Base-by-base conservation (phyloP, 2,797 vertebrate species). In the Siniperca obscura region DNA sequence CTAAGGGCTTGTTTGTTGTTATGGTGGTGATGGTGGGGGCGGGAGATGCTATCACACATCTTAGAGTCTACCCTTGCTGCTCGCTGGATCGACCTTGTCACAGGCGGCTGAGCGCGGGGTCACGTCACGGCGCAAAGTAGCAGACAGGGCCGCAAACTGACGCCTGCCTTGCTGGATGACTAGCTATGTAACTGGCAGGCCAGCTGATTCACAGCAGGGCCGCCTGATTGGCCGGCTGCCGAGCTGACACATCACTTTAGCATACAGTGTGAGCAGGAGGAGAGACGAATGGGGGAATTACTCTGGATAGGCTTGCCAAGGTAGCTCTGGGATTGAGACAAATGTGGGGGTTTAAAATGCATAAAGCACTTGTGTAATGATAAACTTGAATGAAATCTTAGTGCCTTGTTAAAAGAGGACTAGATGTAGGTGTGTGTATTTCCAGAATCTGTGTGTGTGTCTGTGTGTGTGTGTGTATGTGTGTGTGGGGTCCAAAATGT, bases 331-430 rank as follows among this genome's bases (percentile, higher is more conserved):
- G 74, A 69, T n/a, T 25, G 73, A 80, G 69, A 80, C 21, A 3
- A 70, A 85, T n/a, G 82, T 74, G 59, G 66, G 42, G 56, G 78
- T 67, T 89, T 78, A 27, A 81, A 85, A 87, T 79, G 78, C 87
- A 91, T 90, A 64, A 89, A 91, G 91, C 91, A 91, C 93, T 94
- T 90, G 90, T 82, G 87, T 86, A 61, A 80, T n/a, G 88, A 89
- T 92, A 97, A 96, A 97, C 97, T 97, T 98, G 96, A 97, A 97
- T 94, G 93, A 97, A 96, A 96, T 96, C 90, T 94, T 96, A 96
- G 97, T 98, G 97, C 97, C 98, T 98, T 97, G 95, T 94, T 93
- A 91, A 94, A 95, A 90, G 68, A 83, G 66, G 78, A 80, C 62
- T 34, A 44, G 36, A 57, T 70, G 62, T 66, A 25, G 40, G 55